Conservation (phyloP, 2,113 vertebrate genomes). For the Rhinolophus sinicus region DNA sequence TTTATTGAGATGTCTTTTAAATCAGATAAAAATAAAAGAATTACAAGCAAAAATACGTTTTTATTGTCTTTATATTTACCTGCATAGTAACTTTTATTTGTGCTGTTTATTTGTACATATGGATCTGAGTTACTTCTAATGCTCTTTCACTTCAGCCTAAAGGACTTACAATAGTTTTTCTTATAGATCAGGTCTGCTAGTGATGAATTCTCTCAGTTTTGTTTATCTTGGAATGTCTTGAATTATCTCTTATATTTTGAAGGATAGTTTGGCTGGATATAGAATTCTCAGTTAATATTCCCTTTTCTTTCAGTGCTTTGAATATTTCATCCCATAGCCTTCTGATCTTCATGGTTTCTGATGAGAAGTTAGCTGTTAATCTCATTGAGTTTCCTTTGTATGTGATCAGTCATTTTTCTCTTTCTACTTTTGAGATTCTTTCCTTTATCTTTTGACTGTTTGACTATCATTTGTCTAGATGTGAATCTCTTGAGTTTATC, state of each 20-base stretch:
- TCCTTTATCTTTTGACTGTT: not conserved
- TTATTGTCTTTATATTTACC: not conserved
- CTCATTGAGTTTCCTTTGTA: not conserved
- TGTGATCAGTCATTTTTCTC: not conserved
- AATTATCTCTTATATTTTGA: not conserved
- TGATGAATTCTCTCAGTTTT: not conserved
- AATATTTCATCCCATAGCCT: not conserved
- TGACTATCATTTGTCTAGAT: not conserved
- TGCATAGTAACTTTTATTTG: not conserved
- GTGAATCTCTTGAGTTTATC: not conserved
- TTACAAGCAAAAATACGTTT: not conserved
- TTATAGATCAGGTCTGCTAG: not conserved
- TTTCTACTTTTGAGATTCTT: not conserved
- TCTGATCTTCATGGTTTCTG: not conserved
- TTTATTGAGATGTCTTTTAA: not conserved
- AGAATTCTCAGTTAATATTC: not conserved
- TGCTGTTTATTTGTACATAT: not conserved
- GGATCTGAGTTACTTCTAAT: not conserved
- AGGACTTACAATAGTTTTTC: not conserved
- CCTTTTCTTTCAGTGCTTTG: not conserved
- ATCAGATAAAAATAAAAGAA: not conserved
- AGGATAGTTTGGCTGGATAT: not conserved
- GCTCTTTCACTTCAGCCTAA: not conserved
- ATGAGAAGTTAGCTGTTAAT: not conserved
- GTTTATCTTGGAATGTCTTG: not conserved